Percentiles rank a stretch among this genome's conserved stretches.
These are phyloP conservation scores for Planiliza haematocheilus DNA, from an alignment of 2,113 vertebrate genomes.

Conservation along the genomic window DNA sequence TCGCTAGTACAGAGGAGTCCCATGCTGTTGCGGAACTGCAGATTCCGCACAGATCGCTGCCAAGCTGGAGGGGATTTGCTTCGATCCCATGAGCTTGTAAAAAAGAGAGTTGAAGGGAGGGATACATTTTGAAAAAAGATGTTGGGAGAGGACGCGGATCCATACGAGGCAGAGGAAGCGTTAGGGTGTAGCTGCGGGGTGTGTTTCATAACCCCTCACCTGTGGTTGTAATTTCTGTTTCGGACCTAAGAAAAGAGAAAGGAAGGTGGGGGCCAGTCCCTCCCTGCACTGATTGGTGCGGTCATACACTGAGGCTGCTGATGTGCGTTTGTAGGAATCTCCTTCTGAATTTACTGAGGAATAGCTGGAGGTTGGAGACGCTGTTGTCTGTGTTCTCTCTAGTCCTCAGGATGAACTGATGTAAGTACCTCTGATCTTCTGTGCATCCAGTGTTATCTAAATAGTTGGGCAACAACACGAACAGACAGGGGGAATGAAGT, in stretches of 20 bases:
- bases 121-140: conserved; percentile 46
- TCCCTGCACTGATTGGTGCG: conserved; percentile 53
- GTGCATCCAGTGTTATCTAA: conserved; percentile 27
- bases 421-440: conserved; percentile 69
- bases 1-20: conserved; percentile 79
- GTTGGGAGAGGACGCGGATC: conserved; percentile 35
- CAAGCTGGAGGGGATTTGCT: conserved; percentile 77
- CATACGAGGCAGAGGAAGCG: conserved; percentile 24
- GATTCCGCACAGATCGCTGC: conserved; percentile 77
- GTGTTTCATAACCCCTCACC: conserved; percentile 66
- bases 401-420: conserved; percentile 62
- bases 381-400: conserved; percentile 53
- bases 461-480: conserved; percentile 1
- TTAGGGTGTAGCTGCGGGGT: conserved; percentile 32
- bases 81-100: conserved; percentile 51
- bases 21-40: conserved; percentile 81
- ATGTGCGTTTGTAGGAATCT: conserved; percentile 68
- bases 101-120: conserved; percentile 43
- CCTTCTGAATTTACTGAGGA: conserved; percentile 61
- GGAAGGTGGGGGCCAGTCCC: conserved; percentile 48
- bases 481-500: conserved; percentile 4
- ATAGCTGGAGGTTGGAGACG: conserved; percentile 43
- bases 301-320: conserved; percentile 53
- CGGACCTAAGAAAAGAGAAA: conserved; percentile 37
- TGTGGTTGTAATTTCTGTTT: conserved; percentile 65